Conservation (phyloP, 2,113 vertebrate species). For the Chaetura pelagica region DNA sequence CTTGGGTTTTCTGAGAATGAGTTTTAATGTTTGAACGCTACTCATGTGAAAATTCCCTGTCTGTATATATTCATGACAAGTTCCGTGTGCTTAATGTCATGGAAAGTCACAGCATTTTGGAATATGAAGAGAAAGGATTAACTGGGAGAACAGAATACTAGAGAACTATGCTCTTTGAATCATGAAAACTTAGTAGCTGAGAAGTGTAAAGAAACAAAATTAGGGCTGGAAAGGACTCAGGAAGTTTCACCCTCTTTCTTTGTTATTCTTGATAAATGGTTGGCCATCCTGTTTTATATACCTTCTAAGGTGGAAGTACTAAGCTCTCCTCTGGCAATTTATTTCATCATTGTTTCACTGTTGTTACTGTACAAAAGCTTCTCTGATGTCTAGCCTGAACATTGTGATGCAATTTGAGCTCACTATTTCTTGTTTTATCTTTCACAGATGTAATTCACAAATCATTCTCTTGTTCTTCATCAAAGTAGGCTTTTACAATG, state of each 20-base stretch:
- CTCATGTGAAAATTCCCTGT: slow-evolving; percentile 4
- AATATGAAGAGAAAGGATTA: slow-evolving; percentile 19
- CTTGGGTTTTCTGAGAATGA: neutral
- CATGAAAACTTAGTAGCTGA: neutral
- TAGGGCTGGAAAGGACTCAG: neutral
- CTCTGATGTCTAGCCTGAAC: neutral
- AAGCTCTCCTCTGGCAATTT: neutral
- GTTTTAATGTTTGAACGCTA: neutral
- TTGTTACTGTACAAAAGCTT: neutral
- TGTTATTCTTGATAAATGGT: neutral
- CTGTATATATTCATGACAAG: slow-evolving; percentile 31
- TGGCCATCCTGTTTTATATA: neutral
- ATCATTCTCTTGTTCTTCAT: neutral
- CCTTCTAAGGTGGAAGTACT: neutral
- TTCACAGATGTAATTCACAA: neutral
- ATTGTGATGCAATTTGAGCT: neutral
- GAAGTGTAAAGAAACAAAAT: neutral
- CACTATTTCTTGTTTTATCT: neutral
- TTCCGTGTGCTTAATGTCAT: neutral
- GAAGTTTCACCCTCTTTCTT: neutral
- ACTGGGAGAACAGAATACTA: neutral
- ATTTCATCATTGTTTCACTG: neutral
- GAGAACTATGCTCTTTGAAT: neutral
- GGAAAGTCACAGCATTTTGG: slow-evolving; percentile 19
- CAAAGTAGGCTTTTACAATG: neutral